Percentiles rank a stretch among this genome's conserved stretches.
These are phyloP conservation scores for Halcyon chelicuti DNA, from an alignment of 2,797 vertebrate genomes.

Conservation along the genomic window DNA sequence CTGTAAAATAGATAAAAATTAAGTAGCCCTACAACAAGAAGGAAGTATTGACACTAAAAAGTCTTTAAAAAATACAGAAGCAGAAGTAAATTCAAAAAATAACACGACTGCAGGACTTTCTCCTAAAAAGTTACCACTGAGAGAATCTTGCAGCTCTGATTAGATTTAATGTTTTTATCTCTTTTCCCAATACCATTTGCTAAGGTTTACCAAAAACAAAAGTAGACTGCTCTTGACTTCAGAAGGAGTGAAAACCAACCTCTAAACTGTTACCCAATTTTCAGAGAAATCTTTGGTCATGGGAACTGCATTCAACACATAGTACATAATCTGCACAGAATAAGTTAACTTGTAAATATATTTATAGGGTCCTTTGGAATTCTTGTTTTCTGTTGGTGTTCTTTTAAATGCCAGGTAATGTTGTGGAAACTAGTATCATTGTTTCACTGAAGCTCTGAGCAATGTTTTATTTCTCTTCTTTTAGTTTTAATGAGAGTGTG, in stretches of 20 bases:
- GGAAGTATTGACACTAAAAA: background rate
- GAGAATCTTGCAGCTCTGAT: slow-evolving; percentile 8
- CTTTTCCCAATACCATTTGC: background rate
- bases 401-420: slow-evolving; percentile 39
- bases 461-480: slow-evolving; percentile 10
- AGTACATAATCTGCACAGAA: background rate
- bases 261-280: background rate
- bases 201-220: background rate
- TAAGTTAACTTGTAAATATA: background rate
- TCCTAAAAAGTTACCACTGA: background rate
- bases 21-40: background rate
- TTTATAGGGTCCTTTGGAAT: slow-evolving; percentile 21
- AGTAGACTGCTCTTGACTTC: background rate
- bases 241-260: background rate
- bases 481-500: background rate
- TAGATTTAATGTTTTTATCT: background rate
- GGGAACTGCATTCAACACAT: background rate
- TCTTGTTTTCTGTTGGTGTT: background rate
- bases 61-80: background rate
- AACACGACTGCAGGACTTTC: background rate
- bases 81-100: background rate
- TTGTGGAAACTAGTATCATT: slow-evolving; percentile 36
- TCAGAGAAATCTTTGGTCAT: background rate
- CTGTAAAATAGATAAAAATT: background rate
- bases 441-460: slow-evolving; percentile 34